Evolutionary conservation across 2,113 vertebrate species (phyloP).

Genomic region (Myanophis thanlyinensis): DNA sequence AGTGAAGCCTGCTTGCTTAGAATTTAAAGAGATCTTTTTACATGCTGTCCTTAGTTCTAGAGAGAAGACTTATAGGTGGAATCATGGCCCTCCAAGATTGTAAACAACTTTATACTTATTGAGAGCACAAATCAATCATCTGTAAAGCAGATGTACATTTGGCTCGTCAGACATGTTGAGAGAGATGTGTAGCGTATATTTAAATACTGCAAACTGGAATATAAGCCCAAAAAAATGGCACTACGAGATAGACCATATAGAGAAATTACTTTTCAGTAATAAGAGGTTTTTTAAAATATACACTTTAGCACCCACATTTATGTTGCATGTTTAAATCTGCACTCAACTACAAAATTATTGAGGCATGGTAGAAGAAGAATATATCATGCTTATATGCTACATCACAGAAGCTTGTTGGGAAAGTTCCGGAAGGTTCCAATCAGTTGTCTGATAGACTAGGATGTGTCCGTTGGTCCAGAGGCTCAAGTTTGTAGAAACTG

Average conservation of each 20-base stretch:
- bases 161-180: background rate
- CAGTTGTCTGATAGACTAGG: background rate
- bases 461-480: background rate
- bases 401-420: background rate
- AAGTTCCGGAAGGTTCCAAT: constrained; percentile 26
- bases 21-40: background rate
- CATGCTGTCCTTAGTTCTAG: background rate
- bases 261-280: background rate
- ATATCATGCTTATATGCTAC: background rate
- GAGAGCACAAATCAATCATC: background rate
- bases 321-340: background rate
- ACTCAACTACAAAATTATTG: background rate
- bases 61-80: background rate
- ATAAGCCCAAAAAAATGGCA: background rate
- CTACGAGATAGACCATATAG: no score
- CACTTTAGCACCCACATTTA: background rate
- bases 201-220: background rate
- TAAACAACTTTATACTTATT: background rate
- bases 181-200: background rate
- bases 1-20: background rate
- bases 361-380: background rate
- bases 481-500: background rate
- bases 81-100: background rate
- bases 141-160: background rate
- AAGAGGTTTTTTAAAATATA: background rate